Conservation (phyloP, 2,888 invertebrate species). For the Thalpophila matura region DNA sequence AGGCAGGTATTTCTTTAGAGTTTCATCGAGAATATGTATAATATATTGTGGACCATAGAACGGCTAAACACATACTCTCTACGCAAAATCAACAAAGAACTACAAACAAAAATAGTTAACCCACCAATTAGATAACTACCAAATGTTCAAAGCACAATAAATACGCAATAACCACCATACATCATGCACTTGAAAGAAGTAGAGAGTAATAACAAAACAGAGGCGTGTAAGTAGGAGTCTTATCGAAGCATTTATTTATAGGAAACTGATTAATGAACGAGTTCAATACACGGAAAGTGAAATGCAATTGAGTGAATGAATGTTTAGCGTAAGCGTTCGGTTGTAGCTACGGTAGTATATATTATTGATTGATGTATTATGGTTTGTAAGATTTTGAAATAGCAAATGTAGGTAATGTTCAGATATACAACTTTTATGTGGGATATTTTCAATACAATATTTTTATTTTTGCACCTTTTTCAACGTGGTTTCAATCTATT, state of each 20-base stretch:
- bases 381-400: neutral
- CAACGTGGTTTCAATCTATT: too few species aligned
- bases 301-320: slow-evolving; percentile 50
- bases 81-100: neutral
- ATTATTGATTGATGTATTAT: slow-evolving; percentile 29
- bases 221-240: slow-evolving; percentile 31
- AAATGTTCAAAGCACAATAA: slow-evolving; percentile 43
- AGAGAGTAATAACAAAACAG: slow-evolving; percentile 33
- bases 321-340: slow-evolving; percentile 40
- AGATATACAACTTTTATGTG: too few species aligned
- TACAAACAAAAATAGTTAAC: neutral
- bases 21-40: too few species aligned
- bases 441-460: too few species aligned
- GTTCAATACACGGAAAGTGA: slow-evolving; percentile 59
- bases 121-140: slow-evolving; percentile 1
- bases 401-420: too few species aligned
- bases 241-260: slow-evolving; percentile 59
- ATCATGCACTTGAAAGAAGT: slow-evolving; percentile 29
- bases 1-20: too few species aligned
- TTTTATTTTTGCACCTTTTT: too few species aligned
- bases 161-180: slow-evolving; percentile 42
- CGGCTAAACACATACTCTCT: neutral
- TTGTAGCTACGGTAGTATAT: neutral
- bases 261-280: slow-evolving; percentile 54
- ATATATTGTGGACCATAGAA: too few species aligned